Base-by-base conservation (phyloP, 2,113 vertebrate genomes). In the Rafetus swinhoei region DNA sequence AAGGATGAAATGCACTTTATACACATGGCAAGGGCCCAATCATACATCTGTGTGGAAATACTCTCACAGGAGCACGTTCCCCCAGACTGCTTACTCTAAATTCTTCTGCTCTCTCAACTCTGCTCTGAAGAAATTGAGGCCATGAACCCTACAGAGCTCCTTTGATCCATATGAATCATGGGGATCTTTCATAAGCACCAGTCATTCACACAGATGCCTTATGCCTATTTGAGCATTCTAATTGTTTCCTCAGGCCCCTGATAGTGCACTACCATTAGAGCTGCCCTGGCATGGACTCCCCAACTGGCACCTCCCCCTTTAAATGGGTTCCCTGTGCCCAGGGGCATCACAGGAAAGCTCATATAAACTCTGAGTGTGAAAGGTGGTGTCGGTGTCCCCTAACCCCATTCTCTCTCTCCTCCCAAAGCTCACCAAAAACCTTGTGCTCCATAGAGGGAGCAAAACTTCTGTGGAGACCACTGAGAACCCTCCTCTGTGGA, bases 211-310 rank as follows among this genome's bases (percentile, higher is more conserved):
- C 8, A 1, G 1, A 35, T 72, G n/a, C 9, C 59, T 5, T 79
- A 32, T 1, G 14, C 79, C 60, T 55, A 45, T 45, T 4, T 24
- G 12, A 8, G 4, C 1, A 15, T 50, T 35, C 35, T 59, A 8
- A 22, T 2, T 57, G 16, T 25, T 14, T 29, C 2, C 18, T 81
- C 56, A 19, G 1, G 55, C 4, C 90, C 52, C 14, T 15, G 0
- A 6, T 27, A 9, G 1, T 55, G 3, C 50, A 1, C 5, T 80
- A 2, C 56, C 22, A 27, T 76, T 21, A 18, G 3, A 54, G 45
- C 18, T 9, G 1, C 9, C 3, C 6, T 83, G 18, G 24, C 10
- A 4, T 69, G 16, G 1, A 2, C 81, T 2, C 2, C 1, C 93
- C 2, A 56, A 25, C 19, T 60, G 15, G 2, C 80, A 53, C 65